phyloP scores from a whole-genome alignment of 2,797 vertebrate species.

The Tarsius wallacei region DNA sequence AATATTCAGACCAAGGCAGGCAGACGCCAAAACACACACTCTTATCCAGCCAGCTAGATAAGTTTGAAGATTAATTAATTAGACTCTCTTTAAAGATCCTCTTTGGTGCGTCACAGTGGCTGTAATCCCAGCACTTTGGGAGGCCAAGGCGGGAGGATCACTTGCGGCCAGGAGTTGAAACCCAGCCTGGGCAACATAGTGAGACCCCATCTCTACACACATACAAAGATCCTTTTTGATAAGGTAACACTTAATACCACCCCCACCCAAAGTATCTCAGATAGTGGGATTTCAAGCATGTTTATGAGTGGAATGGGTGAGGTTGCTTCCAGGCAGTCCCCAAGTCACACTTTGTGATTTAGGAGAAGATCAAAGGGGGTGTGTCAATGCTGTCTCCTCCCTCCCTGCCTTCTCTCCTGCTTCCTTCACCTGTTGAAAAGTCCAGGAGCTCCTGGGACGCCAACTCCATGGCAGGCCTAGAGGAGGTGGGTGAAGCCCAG shows the following conservation, averaged over 20 bases:
- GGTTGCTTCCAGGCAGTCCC: neutral
- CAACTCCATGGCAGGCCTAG: neutral
- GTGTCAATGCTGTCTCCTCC: accelerated
- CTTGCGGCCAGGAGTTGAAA: no score
- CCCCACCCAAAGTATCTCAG: neutral
- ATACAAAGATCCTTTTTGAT: neutral
- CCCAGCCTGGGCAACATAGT: no score
- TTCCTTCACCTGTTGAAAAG: neutral
- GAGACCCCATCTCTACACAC: no score
- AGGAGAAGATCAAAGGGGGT: accelerated
- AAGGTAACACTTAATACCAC: neutral
- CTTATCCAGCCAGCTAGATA: neutral
- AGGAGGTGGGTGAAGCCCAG: neutral
- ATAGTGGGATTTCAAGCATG: neutral
- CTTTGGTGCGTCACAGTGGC: neutral
- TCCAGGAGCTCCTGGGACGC: neutral
- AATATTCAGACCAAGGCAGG: neutral
- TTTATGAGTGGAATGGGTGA: neutral
- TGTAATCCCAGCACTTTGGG: no score
- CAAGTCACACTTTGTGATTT: neutral
- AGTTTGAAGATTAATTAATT: neutral
- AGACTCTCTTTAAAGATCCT: neutral
- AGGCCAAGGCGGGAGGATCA: no score
- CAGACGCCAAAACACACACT: neutral
- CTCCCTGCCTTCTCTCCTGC: neutral